A percentile compares a stretch with the other conserved stretches of the same genome.
Conservation (phyloP, 2,888 invertebrate species). For the Ornithoptera alexandrae region DNA sequence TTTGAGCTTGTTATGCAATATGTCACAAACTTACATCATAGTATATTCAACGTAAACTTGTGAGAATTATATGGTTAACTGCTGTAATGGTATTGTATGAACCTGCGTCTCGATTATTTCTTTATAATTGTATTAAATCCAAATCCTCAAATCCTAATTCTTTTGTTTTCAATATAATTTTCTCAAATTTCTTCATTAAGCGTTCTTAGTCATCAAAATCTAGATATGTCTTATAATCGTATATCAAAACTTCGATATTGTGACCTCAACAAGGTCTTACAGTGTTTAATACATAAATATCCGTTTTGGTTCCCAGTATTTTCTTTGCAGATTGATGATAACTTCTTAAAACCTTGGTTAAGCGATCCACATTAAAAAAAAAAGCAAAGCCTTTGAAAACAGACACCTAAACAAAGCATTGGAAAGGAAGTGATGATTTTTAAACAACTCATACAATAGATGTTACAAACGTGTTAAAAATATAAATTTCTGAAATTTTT, state of each 20-base stretch:
- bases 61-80: neutral
- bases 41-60: neutral
- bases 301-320: neutral
- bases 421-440: constrained; percentile 10
- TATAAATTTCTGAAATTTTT: constrained; percentile 3
- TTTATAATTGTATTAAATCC: neutral
- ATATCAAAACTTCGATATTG: neutral
- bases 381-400: constrained; percentile 10
- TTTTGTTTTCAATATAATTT: neutral
- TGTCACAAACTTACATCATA: neutral
- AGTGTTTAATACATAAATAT: neutral
- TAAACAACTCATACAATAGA: constrained; percentile 13
- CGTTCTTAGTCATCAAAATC: neutral
- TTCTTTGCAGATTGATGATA: neutral
- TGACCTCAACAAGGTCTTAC: neutral
- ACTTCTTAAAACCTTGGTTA: neutral
- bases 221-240: neutral
- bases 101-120: neutral
- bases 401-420: constrained; percentile 24
- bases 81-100: neutral
- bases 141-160: no score
- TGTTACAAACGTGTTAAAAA: constrained; percentile 11
- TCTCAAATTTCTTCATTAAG: neutral
- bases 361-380: neutral
- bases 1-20: neutral